Percentiles rank a stretch among this genome's conserved stretches.
These are phyloP conservation scores for Climacteris rufus DNA, from an alignment of 2,113 vertebrate species.

Conservation along the genomic window DNA sequence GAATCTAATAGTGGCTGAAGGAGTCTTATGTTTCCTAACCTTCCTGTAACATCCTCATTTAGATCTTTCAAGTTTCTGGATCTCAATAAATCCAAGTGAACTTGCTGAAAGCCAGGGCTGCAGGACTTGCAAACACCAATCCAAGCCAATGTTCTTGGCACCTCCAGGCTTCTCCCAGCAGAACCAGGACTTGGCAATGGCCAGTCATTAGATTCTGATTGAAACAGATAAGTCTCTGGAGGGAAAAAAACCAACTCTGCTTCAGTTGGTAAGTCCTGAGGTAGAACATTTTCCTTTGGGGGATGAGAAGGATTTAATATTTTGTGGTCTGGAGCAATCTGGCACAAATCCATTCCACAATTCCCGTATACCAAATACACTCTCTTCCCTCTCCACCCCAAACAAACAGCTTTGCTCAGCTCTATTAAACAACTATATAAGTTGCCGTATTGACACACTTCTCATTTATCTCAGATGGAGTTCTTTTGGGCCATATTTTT, in stretches of 20 bases:
- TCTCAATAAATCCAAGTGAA: not conserved
- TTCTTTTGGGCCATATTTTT: slow-evolving; percentile 6
- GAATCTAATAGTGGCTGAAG: not conserved
- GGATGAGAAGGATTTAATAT: not conserved
- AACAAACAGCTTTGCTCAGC: not conserved
- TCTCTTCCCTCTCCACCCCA: not conserved
- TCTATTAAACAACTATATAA: not conserved
- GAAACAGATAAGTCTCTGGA: not conserved
- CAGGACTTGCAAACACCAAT: not conserved
- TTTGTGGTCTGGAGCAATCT: not conserved
- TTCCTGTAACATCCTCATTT: not conserved
- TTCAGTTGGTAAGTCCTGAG: not conserved
- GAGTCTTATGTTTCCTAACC: not conserved
- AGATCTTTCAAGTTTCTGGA: not conserved
- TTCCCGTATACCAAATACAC: not conserved
- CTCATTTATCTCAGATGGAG: not conserved
- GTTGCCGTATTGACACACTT: not conserved
- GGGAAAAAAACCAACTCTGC: not conserved
- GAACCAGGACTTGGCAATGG: not conserved
- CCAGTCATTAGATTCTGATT: not conserved
- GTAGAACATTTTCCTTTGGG: not conserved
- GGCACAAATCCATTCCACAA: not conserved
- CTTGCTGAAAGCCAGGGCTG: not conserved
- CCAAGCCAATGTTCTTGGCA: not conserved
- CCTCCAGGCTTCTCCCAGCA: not conserved